Evolutionary conservation across 2,113 vertebrate genomes (phyloP), one percentile per base, ranked within the genome.

Genomic region (Ictalurus punctatus): DNA sequence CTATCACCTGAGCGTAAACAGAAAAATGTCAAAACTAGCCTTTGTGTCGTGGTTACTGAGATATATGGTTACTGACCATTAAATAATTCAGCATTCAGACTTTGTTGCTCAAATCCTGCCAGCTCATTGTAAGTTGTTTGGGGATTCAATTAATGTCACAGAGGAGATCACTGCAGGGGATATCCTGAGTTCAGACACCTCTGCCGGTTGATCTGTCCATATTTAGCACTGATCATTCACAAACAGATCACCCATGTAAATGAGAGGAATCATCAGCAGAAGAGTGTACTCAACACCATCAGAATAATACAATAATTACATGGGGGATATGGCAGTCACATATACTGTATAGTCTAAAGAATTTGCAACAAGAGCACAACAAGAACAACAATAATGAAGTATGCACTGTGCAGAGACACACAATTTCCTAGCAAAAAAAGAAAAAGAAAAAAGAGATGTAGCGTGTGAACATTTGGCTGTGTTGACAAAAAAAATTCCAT

Each of bases 181-280:
- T 19, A n/a, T 34, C 25, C 17, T 85, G 27, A 73, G 14, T 73
- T 21, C 34, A 9, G 25, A 48, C 65, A 87, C 86, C 79, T 82
- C 63, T 37, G 44, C 79, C 59, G 69, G n/a, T 67, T 81, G 59
- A 65, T 81, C n/a, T 81, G 59, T 87, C 74, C 44, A 87, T 61
- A 30, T 65, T 14, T 40, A 65, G 17, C 10, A 44, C 25, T 30
- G 13, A 54, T 61, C 30, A 71, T 82, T 71, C 58, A 56, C 48
- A 82, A 83, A 83, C 13, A 83, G 79, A 81, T 80, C 86, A 83
- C 63, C 79, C 63, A 87, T 61, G 48, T 37, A 67, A 78, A 52
- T 37, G 58, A 69, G 59, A 69, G 30, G 0, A 23, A 21, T 37
- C 12, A 27, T 6, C n/a, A 16, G 21, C 8, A 37, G 56, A 59